Evolutionary conservation across 1,140 invertebrate species (phyloP).

Genomic region (Zaprionus nigranus): DNA sequence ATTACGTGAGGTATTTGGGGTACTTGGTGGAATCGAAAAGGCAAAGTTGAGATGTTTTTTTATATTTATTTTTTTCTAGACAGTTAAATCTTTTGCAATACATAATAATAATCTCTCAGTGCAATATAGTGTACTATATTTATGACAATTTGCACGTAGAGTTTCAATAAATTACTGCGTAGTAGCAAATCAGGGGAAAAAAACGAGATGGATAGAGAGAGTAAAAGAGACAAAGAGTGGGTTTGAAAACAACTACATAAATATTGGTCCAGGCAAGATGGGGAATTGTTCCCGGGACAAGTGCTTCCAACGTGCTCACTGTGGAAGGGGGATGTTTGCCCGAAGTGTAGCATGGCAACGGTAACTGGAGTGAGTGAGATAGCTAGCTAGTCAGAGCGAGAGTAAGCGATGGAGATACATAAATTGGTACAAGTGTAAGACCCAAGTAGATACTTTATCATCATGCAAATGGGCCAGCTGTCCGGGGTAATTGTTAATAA

Average conservation of each 20-base stretch:
- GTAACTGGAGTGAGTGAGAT: not conserved
- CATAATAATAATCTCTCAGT: constrained; percentile 13
- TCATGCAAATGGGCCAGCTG: constrained; percentile 59
- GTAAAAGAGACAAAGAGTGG: not conserved
- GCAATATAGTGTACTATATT: constrained; percentile 46
- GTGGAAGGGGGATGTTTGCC: constrained; percentile 37
- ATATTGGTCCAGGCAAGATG: constrained; percentile 25
- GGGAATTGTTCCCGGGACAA: constrained; percentile 6
- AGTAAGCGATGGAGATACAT: constrained; percentile 14
- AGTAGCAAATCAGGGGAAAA: constrained; percentile 13
- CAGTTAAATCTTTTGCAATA: too few species aligned
- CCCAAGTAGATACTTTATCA: constrained; percentile 71
- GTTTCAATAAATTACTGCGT: constrained; percentile 68
- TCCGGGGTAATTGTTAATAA: constrained; percentile 45
- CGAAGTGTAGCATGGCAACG: constrained; percentile 49
- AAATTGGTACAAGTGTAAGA: constrained; percentile 54
- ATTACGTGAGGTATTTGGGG: not conserved
- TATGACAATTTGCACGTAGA: constrained; percentile 65
- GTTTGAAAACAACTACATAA: constrained; percentile 72
- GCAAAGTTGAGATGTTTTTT: not conserved
- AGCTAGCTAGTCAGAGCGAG: constrained; percentile 11
- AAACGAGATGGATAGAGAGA: constrained; percentile 14
- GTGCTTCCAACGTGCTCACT: constrained; percentile 9
- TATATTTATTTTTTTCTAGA: not conserved
- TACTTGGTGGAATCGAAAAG: not conserved